Evolutionary conservation across 2,797 vertebrate species (phyloP).

Genomic region (Rhinoraja longicauda): DNA sequence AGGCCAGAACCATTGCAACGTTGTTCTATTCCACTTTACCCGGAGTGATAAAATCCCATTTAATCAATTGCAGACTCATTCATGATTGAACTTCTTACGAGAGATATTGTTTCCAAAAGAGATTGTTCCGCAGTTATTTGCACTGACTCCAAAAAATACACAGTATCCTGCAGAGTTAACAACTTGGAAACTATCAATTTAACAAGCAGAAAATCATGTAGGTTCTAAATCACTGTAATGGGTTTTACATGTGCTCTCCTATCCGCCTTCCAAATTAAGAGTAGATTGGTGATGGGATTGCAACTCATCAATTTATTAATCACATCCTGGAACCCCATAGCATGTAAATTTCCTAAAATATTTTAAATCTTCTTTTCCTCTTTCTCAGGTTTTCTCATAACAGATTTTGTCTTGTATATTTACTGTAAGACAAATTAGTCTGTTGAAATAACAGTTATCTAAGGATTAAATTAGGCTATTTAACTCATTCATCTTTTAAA

Average conservation of each 20-base stretch:
- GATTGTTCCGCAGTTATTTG: background rate
- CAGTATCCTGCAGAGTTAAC: background rate
- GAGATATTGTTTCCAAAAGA: background rate
- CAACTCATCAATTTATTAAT: background rate
- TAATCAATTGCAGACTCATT: background rate
- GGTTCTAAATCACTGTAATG: background rate
- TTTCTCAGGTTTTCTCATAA: background rate
- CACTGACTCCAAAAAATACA: background rate
- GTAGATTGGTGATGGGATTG: background rate
- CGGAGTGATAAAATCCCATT: background rate
- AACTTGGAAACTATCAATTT: background rate
- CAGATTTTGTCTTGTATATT: background rate
- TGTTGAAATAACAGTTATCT: background rate
- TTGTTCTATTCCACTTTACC: background rate
- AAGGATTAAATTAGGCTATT: constrained; percentile 3
- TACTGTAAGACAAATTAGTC: background rate
- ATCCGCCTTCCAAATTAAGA: background rate
- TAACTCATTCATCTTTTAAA: background rate
- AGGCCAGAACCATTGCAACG: background rate
- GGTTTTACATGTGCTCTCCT: background rate
- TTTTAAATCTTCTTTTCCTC: background rate
- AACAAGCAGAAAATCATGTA: background rate
- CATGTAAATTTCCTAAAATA: background rate
- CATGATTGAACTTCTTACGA: background rate
- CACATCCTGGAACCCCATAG: background rate